Evolutionary conservation across 2,888 invertebrate species (phyloP).

Genomic region (Noctua fimbriata): DNA sequence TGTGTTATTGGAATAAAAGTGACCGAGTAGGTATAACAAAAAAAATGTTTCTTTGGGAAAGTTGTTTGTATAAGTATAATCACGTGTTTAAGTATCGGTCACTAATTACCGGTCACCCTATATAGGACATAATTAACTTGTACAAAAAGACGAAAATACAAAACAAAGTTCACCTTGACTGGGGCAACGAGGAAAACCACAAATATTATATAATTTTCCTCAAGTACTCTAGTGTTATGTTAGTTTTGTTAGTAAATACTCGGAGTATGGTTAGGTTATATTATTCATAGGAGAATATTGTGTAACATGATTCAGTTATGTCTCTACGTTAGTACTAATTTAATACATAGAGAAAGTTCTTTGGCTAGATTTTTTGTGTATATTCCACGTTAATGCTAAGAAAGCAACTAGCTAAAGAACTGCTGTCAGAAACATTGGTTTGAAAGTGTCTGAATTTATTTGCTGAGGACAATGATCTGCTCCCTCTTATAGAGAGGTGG

Average conservation of each 20-base stretch:
- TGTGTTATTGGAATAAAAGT: too few relatives aligned
- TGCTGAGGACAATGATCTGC: not conserved
- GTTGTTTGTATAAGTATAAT: too few relatives aligned
- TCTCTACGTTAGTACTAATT: not conserved
- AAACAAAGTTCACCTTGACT: not conserved
- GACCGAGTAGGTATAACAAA: too few relatives aligned
- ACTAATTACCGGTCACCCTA: too few relatives aligned
- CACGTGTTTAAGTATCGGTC: too few relatives aligned
- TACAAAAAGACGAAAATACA: not conserved
- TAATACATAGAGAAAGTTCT: not conserved
- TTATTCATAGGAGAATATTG: not conserved
- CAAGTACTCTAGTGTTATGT: not conserved
- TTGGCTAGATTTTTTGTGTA: not conserved
- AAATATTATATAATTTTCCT: slow-evolving; percentile 17
- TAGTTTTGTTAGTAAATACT: slow-evolving; percentile 18
- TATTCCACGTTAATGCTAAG: not conserved
- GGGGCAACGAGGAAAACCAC: slow-evolving; percentile 3
- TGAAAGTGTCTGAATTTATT: not conserved
- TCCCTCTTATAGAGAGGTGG: not conserved
- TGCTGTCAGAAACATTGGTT: not conserved
- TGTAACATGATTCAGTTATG: not conserved
- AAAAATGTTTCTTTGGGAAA: too few relatives aligned
- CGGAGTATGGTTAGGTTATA: not conserved
- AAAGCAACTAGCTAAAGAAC: not conserved
- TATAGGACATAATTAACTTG: not conserved